Evolutionary conservation across 2,113 vertebrate species (phyloP).

Genomic region (Todiramphus chloris): DNA sequence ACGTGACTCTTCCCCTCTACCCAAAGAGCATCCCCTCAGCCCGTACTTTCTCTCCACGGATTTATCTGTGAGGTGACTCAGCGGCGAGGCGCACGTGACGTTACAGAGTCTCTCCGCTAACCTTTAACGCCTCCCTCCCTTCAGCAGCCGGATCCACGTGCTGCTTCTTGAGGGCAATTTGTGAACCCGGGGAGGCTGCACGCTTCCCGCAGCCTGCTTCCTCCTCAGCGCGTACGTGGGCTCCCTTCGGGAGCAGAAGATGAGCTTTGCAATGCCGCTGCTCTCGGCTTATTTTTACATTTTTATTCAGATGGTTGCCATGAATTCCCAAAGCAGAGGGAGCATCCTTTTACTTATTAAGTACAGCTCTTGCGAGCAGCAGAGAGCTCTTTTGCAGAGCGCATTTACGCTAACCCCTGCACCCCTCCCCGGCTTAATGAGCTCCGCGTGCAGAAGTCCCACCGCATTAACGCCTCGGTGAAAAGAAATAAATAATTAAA

Average conservation of each 20-base stretch:
- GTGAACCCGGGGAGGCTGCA: neutral
- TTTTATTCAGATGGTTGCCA: slow-evolving; percentile 29
- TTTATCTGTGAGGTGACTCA: neutral
- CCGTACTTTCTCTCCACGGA: neutral
- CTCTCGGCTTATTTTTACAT: slow-evolving; percentile 24
- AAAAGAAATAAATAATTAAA: neutral
- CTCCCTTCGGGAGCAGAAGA: neutral
- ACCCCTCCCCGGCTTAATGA: neutral
- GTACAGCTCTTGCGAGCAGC: neutral
- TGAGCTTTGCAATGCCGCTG: neutral
- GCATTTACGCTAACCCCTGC: neutral
- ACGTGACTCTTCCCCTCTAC: neutral
- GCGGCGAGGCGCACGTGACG: neutral
- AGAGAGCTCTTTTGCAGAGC: neutral
- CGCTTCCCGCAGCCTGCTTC: neutral
- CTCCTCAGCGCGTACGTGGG: neutral
- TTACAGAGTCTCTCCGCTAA: neutral
- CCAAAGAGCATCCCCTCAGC: neutral
- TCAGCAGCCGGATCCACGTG: neutral
- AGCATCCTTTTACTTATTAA: slow-evolving; percentile 5
- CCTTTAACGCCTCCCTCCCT: neutral
- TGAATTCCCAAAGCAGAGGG: slow-evolving; percentile 23
- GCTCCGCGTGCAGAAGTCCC: neutral
- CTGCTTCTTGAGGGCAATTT: neutral
- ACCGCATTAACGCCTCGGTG: rapidly evolving